A percentile compares a stretch with the other conserved stretches of the same genome.
Conservation (phyloP, 64 coral and sea anemone species). For the Pocillopora verrucosa region DNA sequence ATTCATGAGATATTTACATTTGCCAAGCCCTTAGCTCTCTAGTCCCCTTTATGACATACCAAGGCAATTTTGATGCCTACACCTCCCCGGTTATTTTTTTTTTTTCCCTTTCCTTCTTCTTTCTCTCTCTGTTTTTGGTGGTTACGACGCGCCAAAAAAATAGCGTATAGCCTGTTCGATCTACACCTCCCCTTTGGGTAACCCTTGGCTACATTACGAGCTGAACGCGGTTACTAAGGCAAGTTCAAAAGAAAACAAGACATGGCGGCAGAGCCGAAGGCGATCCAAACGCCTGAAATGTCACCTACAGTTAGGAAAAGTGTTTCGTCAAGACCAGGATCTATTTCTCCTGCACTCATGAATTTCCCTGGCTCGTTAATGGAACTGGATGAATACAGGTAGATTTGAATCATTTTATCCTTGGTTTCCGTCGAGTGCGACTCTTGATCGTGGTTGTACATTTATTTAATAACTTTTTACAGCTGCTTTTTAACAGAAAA, state of each 20-base stretch:
- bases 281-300: neutral
- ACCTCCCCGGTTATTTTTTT: no score
- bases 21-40: no score
- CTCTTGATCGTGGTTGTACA: neutral
- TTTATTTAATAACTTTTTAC: neutral
- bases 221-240: conserved; percentile 47
- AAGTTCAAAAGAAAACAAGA: conserved; percentile 43
- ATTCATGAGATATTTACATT: no score
- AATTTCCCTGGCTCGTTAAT: conserved; percentile 15
- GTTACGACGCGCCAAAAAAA: no score
- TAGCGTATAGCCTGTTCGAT: no score
- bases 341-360: conserved; percentile 13
- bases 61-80: no score
- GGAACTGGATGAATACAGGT: conserved; percentile 46
- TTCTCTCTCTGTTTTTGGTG: no score
- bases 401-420: neutral
- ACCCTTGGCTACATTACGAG: no score
- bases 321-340: neutral
- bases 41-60: no score
- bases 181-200: neutral
- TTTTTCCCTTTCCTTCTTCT: no score
- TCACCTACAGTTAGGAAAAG: neutral
- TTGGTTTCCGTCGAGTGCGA: neutral
- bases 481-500: neutral
- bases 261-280: conserved; percentile 16